These are phyloP conservation scores for Trididemnum miniatum DNA, from an alignment of 23 tunicate species.

Conservation along the genomic window DNA sequence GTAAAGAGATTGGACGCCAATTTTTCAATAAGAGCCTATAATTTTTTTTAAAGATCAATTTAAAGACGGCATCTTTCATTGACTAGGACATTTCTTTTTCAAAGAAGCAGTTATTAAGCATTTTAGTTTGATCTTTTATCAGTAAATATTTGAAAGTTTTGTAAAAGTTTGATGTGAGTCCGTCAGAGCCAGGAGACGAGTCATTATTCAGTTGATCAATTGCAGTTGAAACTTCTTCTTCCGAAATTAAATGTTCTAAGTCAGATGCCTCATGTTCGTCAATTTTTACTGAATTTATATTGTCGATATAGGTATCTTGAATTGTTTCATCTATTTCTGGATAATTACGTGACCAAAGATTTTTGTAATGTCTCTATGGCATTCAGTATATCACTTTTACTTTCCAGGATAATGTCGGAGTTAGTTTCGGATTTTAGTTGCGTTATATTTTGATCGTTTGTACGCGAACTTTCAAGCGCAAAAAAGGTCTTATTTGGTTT, in stretches of 20 bases:
- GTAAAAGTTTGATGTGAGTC: background rate
- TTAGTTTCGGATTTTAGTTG: too few species aligned
- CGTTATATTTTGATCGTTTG: too few species aligned
- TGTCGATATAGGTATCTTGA: too few species aligned
- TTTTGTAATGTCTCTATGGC: too few species aligned
- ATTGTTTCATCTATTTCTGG: too few species aligned
- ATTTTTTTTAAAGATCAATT: background rate
- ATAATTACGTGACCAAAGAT: too few species aligned
- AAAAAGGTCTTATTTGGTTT: background rate
- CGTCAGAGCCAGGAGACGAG: background rate
- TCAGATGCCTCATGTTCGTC: background rate
- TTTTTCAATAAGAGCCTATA: constrained; percentile 5
- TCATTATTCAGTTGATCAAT: background rate
- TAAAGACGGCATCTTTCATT: background rate
- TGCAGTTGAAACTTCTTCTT: background rate
- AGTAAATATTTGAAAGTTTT: background rate
- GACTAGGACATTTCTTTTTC: background rate
- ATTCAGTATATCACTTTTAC: too few species aligned
- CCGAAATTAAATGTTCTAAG: background rate
- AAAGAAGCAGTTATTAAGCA: background rate
- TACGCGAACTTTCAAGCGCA: background rate
- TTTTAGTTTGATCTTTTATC: background rate
- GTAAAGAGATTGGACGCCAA: constrained; percentile 13
- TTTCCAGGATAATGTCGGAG: too few species aligned
- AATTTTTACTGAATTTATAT: too few species aligned